phyloP scores from a whole-genome alignment of 2,888 invertebrate species.

The Ectemnius cavifrons region DNA sequence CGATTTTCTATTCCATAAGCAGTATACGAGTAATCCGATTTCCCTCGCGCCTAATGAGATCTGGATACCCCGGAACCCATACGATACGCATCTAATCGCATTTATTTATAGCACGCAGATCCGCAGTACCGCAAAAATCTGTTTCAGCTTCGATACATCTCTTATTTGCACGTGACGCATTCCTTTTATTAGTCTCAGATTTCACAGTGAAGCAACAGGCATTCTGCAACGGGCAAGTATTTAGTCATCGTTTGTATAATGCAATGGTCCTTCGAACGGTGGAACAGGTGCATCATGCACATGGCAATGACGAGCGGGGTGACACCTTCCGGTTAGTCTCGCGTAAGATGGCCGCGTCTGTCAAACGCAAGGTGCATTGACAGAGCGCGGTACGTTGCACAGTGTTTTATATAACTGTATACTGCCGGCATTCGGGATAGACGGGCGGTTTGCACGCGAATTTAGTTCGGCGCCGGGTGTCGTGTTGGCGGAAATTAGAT shows the following conservation, averaged over 20 bases:
- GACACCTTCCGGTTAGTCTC: constrained; percentile 46
- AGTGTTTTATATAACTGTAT: constrained; percentile 18
- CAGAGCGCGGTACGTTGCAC: constrained; percentile 41
- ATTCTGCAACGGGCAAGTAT: too few relatives aligned
- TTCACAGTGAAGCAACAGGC: not conserved
- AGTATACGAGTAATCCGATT: constrained; percentile 60
- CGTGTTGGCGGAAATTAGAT: not conserved
- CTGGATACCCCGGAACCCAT: constrained; percentile 60
- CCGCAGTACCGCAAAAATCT: too few relatives aligned
- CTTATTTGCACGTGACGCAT: too few relatives aligned
- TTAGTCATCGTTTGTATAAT: too few relatives aligned
- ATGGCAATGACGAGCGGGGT: constrained; percentile 21
- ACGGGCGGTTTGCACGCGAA: constrained; percentile 7
- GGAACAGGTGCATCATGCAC: constrained; percentile 9
- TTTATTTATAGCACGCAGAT: constrained; percentile 50
- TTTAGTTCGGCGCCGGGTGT: not conserved
- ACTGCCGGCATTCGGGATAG: constrained; percentile 26
- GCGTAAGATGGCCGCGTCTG: constrained; percentile 64
- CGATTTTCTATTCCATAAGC: constrained; percentile 24
- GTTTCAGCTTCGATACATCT: too few relatives aligned
- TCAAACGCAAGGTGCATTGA: constrained; percentile 65
- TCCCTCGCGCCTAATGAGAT: constrained; percentile 63
- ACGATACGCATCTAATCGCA: constrained; percentile 62
- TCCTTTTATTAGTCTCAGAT: not conserved
- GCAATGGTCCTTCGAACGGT: too few relatives aligned